A percentile compares a stretch with the other conserved stretches of the same genome.
Evolutionary conservation across 2,797 vertebrate species (phyloP).

Genomic region (Cercopithecus petaurista): DNA sequence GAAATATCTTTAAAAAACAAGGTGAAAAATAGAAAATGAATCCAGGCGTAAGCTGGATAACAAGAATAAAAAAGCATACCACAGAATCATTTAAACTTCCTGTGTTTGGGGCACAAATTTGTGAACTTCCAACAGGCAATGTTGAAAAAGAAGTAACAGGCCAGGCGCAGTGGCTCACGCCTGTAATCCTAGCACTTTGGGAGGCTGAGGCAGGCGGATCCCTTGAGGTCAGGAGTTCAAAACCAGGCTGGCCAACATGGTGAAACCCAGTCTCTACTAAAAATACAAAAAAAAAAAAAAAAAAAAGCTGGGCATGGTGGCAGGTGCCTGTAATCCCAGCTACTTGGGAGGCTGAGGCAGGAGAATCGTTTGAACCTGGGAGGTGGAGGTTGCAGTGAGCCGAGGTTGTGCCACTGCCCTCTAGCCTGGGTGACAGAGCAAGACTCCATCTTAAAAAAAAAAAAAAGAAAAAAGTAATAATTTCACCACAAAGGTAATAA

Average conservation of each 20-base stretch:
- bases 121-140: neutral
- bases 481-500: neutral
- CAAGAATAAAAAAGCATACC: neutral
- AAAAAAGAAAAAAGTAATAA: neutral
- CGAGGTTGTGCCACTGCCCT: neutral
- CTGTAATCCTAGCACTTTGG: neutral
- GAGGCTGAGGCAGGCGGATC: neutral
- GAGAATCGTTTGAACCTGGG: neutral
- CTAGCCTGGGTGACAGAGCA: neutral
- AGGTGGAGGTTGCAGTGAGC: neutral
- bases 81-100: neutral
- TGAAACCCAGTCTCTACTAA: neutral
- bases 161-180: neutral
- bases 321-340: neutral
- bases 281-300: too few relatives aligned
- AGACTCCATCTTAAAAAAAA: neutral
- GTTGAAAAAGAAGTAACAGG: neutral
- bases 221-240: neutral
- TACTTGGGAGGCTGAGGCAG: neutral
- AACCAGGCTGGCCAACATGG: neutral
- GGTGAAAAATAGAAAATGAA: neutral
- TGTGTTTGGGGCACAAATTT: neutral
- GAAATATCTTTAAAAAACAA: conserved; percentile 3
- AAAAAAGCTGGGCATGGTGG: neutral
- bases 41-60: neutral